Evolutionary conservation across 2,888 invertebrate species (phyloP).

Genomic region (Ochropleura leucogaster): DNA sequence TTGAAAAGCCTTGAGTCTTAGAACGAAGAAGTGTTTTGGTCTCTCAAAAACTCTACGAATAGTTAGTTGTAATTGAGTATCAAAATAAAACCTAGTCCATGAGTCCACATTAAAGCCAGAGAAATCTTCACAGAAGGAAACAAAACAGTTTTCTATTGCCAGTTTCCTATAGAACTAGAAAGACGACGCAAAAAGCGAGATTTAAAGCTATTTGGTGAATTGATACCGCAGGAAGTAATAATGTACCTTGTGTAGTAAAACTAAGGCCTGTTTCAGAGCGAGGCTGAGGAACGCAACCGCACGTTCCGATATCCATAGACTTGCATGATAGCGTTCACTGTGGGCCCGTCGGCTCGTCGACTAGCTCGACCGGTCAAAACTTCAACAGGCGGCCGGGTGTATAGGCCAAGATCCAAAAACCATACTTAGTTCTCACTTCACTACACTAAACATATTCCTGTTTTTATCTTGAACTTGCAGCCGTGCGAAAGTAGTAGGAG

Average conservation of each 20-base stretch:
- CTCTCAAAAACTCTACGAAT: not conserved
- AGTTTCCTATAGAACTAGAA: slow-evolving; percentile 43
- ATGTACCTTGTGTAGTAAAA: slow-evolving; percentile 30
- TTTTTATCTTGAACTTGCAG: not conserved
- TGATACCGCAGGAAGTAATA: slow-evolving; percentile 66
- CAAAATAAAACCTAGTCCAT: not conserved
- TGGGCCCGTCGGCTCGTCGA: not conserved
- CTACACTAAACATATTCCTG: not conserved
- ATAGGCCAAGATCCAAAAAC: not conserved
- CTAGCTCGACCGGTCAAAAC: not conserved
- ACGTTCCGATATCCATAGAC: not conserved
- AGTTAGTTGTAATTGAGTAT: not conserved
- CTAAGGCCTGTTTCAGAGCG: not conserved
- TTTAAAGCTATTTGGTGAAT: slow-evolving; percentile 68
- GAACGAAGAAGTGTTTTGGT: not conserved
- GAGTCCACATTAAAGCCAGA: slow-evolving; percentile 3
- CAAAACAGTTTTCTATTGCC: slow-evolving; percentile 41
- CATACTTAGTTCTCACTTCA: not conserved
- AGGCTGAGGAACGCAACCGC: not conserved
- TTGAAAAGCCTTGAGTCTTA: not conserved
- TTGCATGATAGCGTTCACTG: not conserved
- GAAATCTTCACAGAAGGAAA: slow-evolving; percentile 46
- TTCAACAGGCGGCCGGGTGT: not conserved
- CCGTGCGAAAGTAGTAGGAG: not conserved
- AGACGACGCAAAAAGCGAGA: slow-evolving; percentile 59